phyloP scores from a whole-genome alignment of 2,113 vertebrate species.

The Neodon shergylaensis region DNA sequence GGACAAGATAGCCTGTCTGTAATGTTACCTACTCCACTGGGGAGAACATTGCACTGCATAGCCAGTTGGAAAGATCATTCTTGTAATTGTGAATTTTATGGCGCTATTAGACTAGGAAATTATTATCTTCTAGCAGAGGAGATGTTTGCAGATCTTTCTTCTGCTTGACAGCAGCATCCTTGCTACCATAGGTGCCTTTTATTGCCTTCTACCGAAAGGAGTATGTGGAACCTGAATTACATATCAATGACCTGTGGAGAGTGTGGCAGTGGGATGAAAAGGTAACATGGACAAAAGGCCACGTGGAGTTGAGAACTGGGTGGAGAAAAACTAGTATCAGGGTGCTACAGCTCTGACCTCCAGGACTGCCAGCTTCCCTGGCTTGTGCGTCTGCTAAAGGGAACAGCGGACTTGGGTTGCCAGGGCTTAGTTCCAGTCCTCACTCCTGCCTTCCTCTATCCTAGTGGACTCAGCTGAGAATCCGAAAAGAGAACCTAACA shows the following conservation, averaged over 20 bases:
- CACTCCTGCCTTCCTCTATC: background rate
- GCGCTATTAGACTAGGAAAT: background rate
- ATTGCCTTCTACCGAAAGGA: slow-evolving; percentile 99
- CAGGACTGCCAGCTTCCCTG: background rate
- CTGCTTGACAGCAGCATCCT: slow-evolving; percentile 54
- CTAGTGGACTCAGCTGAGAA: slow-evolving; percentile 98
- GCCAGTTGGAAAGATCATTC: background rate
- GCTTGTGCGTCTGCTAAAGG: background rate
- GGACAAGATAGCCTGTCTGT: background rate
- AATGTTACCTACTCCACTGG: background rate
- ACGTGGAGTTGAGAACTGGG: background rate
- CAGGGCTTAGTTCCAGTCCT: background rate
- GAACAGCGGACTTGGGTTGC: slow-evolving; percentile 27
- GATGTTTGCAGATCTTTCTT: background rate
- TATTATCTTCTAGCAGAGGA: background rate
- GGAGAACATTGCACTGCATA: background rate
- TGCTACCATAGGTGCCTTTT: slow-evolving; percentile 93
- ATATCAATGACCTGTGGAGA: slow-evolving; percentile 98
- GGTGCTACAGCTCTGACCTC: background rate
- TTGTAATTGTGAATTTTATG: background rate
- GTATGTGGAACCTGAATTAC: slow-evolving; percentile 97
- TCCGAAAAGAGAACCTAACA: slow-evolving; percentile 97
- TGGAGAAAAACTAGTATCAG: background rate
- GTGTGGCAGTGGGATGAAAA: slow-evolving; percentile 99
- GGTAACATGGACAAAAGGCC: slow-evolving; percentile 82